Base-by-base conservation (phyloP, 2,113 vertebrate species). In the Sclerurus mexicanus region DNA sequence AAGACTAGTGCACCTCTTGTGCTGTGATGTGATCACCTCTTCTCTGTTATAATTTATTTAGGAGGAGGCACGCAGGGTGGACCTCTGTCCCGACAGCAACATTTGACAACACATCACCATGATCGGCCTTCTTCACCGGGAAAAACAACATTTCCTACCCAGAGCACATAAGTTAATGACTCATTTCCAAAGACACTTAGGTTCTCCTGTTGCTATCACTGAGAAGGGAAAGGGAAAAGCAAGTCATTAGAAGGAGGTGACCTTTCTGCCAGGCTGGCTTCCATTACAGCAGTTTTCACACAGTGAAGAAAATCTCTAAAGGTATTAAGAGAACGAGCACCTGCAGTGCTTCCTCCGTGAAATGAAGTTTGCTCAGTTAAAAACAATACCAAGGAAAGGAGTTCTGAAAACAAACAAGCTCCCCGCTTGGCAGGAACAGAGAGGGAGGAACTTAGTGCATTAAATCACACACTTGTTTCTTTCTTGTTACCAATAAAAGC, bases 181-280 rank as follows among this genome's bases (percentile, higher is more conserved):
- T 53, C 76, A 37, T 40, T 68, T 71, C 63, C 56, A 73, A 87
- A 94, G 53, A 87, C 46, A 89, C 87, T 49, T 35, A 73, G 13
- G 16, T 80, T 81, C 60, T 85, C 67, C 74, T 79, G n/a, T n/a
- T 77, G 40, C 82, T 84, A 7, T 28, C 89, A 44, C 35, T 28
- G 64, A 94, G 67, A 88, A 42, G 58, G 40, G 49, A 68, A 95
- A 73, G 44, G 56, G 68, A 91, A 91, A 85, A 42, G 44, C 35
- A 84, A 88, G 25, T 50, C 53, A 76, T 93, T 89, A 64, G 55
- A 60, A 92, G 60, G 72, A 95, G 85, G 80, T 89, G 93, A 95
- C 90, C 76, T 95, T 94, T 94, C 76, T 82, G 62, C 74, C 84
- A 90, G 64, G 52, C 58, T 78, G 59, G 39, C 23, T 96, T 84